Evolutionary conservation across 1,140 invertebrate species (phyloP).

Genomic region (Brachystomella parvula): DNA sequence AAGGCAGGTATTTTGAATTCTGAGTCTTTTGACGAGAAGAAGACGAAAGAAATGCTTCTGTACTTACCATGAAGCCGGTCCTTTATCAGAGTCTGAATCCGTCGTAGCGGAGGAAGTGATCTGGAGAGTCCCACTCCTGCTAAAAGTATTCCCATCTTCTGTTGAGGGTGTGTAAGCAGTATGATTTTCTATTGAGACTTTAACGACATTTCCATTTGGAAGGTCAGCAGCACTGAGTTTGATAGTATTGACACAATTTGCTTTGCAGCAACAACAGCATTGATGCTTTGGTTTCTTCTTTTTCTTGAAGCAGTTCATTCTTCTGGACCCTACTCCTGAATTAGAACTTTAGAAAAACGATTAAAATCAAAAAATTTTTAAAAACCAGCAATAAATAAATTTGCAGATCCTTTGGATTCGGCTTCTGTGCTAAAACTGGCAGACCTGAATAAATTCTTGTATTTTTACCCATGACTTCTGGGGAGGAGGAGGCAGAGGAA

Average conservation of each 20-base stretch:
- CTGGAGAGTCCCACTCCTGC: not conserved
- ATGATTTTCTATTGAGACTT: not conserved
- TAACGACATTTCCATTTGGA: not conserved
- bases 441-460: no score
- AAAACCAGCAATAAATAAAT: no score
- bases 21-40: not conserved
- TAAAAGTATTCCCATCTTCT: not conserved
- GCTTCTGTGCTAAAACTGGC: no score
- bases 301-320: constrained; percentile 4
- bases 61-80: not conserved
- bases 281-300: not conserved
- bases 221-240: not conserved
- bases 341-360: no score
- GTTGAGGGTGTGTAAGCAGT: not conserved
- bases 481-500: no score
- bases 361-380: no score
- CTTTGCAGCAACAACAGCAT: constrained; percentile 1
- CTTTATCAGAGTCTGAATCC: constrained; percentile 2
- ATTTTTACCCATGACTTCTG: no score
- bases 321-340: no score
- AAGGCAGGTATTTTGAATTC: not conserved
- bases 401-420: no score
- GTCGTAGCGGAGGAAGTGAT: no score
- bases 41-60: not conserved
- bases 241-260: not conserved